Percentiles rank a stretch among this genome's conserved stretches.
These are phyloP conservation scores for Steromphala cineraria DNA, from an alignment of 2,888 invertebrate genomes.

Conservation along the genomic window DNA sequence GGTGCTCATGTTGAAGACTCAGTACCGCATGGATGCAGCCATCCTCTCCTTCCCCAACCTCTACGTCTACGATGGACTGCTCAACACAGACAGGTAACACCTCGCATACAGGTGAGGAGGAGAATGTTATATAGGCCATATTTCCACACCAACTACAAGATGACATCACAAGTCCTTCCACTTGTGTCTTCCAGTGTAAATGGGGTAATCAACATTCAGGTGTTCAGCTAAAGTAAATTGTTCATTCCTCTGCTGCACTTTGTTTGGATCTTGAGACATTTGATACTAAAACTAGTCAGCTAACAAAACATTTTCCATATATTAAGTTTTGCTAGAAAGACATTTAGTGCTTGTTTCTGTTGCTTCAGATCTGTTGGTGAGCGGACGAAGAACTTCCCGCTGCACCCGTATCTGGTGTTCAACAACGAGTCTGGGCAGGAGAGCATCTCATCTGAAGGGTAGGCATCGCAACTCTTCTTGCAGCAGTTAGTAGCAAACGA, in stretches of 20 bases:
- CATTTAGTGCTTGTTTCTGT: not conserved
- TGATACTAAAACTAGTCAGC: no score
- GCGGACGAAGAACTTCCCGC: slow-evolving; percentile 68
- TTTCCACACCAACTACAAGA: no score
- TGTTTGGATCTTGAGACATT: no score
- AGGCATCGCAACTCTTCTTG: not conserved
- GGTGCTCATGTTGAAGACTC: slow-evolving; percentile 75
- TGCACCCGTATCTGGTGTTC: slow-evolving; percentile 81
- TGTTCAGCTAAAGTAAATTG: no score
- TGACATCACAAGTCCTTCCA: no score
- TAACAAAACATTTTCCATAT: no score
- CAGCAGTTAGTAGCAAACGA: not conserved
- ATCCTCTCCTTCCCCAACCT: slow-evolving; percentile 88
- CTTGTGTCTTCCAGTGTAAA: no score
- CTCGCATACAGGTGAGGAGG: no score
- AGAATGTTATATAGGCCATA: no score
- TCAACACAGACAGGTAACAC: slow-evolving; percentile 71
- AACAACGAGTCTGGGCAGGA: slow-evolving; percentile 76
- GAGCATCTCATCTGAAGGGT: slow-evolving; percentile 1
- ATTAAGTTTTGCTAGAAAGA: no score
- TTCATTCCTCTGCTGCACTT: no score
- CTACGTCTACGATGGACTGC: slow-evolving; percentile 81
- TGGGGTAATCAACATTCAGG: no score
- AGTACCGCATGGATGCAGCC: slow-evolving; percentile 90
- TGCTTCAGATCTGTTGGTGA: slow-evolving; percentile 32